phyloP scores from a whole-genome alignment of 2,888 invertebrate species.

The Apantesis nais region DNA sequence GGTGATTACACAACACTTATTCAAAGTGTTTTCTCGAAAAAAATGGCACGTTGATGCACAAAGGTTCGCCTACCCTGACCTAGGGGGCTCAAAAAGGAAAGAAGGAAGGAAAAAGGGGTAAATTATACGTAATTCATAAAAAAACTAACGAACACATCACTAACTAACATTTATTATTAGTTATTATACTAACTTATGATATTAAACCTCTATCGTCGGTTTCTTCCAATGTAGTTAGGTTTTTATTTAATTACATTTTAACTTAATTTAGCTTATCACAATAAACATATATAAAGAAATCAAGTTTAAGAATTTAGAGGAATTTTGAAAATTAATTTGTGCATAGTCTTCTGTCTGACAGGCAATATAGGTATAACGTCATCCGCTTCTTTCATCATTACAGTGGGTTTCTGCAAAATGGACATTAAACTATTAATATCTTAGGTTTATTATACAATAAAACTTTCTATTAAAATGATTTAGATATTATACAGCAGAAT shows the following conservation, averaged over 20 bases:
- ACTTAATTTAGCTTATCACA: conserved; percentile 30
- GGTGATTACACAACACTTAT: too few relatives aligned
- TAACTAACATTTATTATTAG: conserved; percentile 40
- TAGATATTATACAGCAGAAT: not conserved
- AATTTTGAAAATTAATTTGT: conserved; percentile 69
- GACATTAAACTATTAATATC: not conserved
- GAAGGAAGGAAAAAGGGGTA: not conserved
- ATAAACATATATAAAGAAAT: conserved; percentile 39
- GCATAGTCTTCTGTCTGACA: conserved; percentile 66
- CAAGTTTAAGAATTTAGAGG: conserved; percentile 43
- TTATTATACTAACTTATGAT: conserved; percentile 16
- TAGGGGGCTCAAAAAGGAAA: too few relatives aligned
- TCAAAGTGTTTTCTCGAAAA: too few relatives aligned
- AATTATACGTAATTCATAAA: not conserved
- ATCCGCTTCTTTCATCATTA: conserved; percentile 79
- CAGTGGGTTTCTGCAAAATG: conserved; percentile 71
- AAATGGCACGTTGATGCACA: too few relatives aligned
- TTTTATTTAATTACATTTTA: conserved; percentile 22
- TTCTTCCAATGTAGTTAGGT: not conserved
- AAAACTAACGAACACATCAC: conserved; percentile 7
- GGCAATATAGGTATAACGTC: conserved; percentile 75
- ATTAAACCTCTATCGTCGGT: not conserved
- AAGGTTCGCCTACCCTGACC: too few relatives aligned
- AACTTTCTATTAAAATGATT: not conserved
- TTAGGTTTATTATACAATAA: not conserved